Percentiles rank a stretch among this genome's conserved stretches.
phyloP scores from a whole-genome alignment of 2,888 invertebrate genomes.

The Lasioglossum malachurum region DNA sequence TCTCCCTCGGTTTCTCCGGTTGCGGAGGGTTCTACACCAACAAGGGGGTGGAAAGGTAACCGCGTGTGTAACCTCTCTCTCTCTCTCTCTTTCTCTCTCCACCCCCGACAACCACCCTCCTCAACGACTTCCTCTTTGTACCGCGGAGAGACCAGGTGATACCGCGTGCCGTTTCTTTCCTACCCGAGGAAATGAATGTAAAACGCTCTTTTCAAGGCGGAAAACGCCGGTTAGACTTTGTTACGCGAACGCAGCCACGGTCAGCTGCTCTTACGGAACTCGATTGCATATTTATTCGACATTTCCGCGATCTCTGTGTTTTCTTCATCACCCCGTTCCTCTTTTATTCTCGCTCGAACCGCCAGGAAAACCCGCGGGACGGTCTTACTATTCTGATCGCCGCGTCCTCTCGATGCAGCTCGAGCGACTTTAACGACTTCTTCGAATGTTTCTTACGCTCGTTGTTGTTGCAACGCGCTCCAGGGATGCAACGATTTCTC shows the following conservation, averaged over 20 bases:
- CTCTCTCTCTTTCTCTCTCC: neutral
- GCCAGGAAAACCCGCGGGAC: constrained; percentile 6
- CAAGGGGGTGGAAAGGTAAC: constrained; percentile 75
- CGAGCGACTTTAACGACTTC: neutral
- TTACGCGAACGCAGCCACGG: constrained; percentile 33
- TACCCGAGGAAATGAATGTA: constrained; percentile 68
- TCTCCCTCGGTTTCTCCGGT: constrained; percentile 14
- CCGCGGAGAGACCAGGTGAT: constrained; percentile 50
- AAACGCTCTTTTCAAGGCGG: constrained; percentile 56
- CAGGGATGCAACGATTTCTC: neutral
- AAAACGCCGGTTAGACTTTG: constrained; percentile 33
- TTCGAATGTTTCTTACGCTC: neutral
- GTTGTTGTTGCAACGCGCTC: neutral
- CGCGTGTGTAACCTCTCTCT: constrained; percentile 82
- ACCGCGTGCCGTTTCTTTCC: constrained; percentile 44
- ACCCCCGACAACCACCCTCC: neutral
- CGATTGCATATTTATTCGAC: constrained; percentile 71
- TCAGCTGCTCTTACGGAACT: constrained; percentile 49
- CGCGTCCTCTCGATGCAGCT: neutral
- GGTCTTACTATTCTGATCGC: constrained; percentile 23
- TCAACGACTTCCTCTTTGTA: constrained; percentile 19
- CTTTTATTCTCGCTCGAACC: constrained; percentile 14
- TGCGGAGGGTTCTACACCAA: constrained; percentile 49
- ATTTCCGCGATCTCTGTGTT: constrained; percentile 62
- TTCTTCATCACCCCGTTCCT: constrained; percentile 13